A percentile compares a stretch with the other conserved stretches of the same genome.
Evolutionary conservation across 2,113 vertebrate genomes (phyloP).

Genomic region (Callospermophilus lateralis): DNA sequence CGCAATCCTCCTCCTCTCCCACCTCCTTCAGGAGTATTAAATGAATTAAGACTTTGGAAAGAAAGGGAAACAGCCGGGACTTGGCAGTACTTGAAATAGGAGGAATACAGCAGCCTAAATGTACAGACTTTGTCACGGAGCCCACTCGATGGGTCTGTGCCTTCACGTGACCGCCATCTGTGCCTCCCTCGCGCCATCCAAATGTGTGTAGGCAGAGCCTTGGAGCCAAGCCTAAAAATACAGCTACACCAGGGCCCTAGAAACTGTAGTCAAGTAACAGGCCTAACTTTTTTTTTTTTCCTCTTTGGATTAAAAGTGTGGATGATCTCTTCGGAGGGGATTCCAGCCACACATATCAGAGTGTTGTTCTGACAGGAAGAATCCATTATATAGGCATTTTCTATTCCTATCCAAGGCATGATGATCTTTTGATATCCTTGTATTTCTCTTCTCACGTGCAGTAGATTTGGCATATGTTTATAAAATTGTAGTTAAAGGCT

Average conservation of each 20-base stretch:
- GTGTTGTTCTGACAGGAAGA: constrained; percentile 32
- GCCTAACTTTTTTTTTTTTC: background rate
- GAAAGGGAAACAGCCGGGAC: constrained; percentile 44
- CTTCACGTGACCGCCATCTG: constrained; percentile 83
- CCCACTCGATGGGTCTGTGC: constrained; percentile 63
- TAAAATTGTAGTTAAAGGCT: constrained; percentile 62
- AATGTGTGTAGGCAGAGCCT: constrained; percentile 80
- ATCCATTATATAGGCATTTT: constrained; percentile 39
- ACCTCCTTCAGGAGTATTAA: constrained; percentile 74
- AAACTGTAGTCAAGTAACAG: constrained; percentile 57
- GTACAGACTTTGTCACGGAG: constrained; percentile 41
- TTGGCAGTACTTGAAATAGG: constrained; percentile 69
- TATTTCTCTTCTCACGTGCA: constrained; percentile 61
- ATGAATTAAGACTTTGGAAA: constrained; percentile 77
- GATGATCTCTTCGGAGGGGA: constrained; percentile 56
- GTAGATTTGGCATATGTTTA: constrained; percentile 76
- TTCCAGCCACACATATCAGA: constrained; percentile 60
- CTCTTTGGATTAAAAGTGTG: constrained; percentile 26
- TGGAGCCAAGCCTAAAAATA: constrained; percentile 82
- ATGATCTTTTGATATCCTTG: constrained; percentile 65
- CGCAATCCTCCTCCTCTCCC: constrained; percentile 17
- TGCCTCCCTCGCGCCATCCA: constrained; percentile 30
- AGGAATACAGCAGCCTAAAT: constrained; percentile 69
- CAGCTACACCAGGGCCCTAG: constrained; percentile 55
- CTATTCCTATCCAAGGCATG: constrained; percentile 69